Evolutionary conservation across 92 coral and sea anemone genomes (phyloP), one percentile per base, ranked within the genome.

Genomic region (Zoanthus sociatus): DNA sequence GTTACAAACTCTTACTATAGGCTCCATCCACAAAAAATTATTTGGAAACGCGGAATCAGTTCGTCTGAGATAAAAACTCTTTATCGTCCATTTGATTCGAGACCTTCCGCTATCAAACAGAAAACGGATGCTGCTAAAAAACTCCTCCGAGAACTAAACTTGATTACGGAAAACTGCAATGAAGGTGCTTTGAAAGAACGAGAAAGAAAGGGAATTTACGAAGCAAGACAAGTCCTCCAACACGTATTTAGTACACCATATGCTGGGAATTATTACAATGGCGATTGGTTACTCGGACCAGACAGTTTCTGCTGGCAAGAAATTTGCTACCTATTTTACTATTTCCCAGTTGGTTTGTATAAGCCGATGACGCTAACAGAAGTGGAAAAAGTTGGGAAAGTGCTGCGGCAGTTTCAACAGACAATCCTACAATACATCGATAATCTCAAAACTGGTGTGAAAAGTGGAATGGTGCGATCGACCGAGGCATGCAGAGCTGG

Each of bases 201-300:
- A 16, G 98, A 94, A 44, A 88, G 74, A 44, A 88, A 88, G 46
- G 98, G 82, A 7, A 44, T 92, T 73, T 76, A 92, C 66, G 90
- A 93, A 63, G 92, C 82, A 33, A 90, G 82, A n/a, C 92, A 88
- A 5, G 83, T 96, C 67, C 76, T 95, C 60, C 82, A 73, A 20
- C 91, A 90, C 60, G 82, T 84, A 45, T 90, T 95, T 69, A 91
- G 91, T 1, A 90, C 89, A 6, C 98, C 99, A 1, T 97, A 89
- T 50, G 93, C 91, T 47, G 78, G 90, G 9, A 88, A 92, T 70
- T 97, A 95, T 86, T 97, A 95, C 73, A 85, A 90, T 10, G 99
- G 99, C 0, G 98, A 93, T 76, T 97, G 97, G 97, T 87, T 97
- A 90, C 60, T 97, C 20, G 99, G 95, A 5, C 95, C 95, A 7